These are phyloP conservation scores for Eurystomus glaucurus DNA, from an alignment of 2,797 vertebrate genomes.

Conservation along the genomic window DNA sequence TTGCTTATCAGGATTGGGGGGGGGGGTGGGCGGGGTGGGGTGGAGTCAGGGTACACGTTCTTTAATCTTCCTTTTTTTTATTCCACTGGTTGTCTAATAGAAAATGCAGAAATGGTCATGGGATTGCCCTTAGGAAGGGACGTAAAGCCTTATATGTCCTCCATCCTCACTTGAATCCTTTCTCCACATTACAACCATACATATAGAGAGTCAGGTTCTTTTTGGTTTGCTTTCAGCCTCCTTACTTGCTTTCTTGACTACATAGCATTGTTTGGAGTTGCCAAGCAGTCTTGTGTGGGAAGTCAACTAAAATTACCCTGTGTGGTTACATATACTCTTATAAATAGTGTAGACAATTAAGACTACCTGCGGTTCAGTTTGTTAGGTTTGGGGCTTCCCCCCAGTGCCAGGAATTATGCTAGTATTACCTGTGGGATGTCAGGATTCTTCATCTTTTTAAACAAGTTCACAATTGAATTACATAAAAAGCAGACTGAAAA, in stretches of 20 bases:
- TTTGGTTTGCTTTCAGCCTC: not conserved
- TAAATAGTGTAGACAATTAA: not conserved
- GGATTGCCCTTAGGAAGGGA: not conserved
- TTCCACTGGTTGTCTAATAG: not conserved
- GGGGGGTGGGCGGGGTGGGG: no score
- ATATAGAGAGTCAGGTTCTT: not conserved
- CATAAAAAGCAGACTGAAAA: not conserved
- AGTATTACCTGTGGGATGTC: not conserved
- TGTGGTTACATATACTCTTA: not conserved
- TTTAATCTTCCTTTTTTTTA: not conserved
- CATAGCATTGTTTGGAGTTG: not conserved
- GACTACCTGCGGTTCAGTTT: not conserved
- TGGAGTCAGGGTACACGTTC: no score
- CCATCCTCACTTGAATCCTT: not conserved
- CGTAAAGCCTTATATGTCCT: not conserved
- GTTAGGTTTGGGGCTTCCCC: not conserved
- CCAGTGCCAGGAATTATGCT: not conserved
- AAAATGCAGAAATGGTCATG: not conserved
- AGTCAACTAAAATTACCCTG: not conserved
- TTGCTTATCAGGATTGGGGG: no score
- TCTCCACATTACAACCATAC: not conserved
- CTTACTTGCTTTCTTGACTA: not conserved
- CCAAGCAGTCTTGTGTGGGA: not conserved
- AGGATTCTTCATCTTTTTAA: fast-evolving
- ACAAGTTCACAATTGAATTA: not conserved